Conservation (phyloP, 2,888 invertebrate genomes). For the Andrena chrysosceles region DNA sequence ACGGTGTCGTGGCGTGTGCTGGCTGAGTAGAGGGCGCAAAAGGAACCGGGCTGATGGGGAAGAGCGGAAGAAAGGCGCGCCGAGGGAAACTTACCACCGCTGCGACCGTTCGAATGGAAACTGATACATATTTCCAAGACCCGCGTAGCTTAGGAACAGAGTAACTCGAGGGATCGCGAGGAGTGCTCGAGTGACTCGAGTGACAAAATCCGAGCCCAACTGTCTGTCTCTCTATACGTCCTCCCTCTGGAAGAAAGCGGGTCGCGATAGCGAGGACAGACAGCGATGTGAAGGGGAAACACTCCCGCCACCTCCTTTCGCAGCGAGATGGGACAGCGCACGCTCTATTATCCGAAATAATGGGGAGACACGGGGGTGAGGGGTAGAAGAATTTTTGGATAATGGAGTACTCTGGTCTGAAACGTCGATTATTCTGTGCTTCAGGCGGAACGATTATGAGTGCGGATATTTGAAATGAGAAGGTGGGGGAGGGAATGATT, state of each 20-base stretch:
- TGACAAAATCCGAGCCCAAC: conserved; percentile 60
- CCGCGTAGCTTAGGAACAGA: conserved; percentile 34
- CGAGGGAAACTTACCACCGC: conserved; percentile 40
- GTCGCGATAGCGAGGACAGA: conserved; percentile 1
- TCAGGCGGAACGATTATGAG: too few species aligned
- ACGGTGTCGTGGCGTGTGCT: not conserved
- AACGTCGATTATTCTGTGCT: too few species aligned
- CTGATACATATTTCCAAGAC: conserved; percentile 60
- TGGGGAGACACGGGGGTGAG: too few species aligned
- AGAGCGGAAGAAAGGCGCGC: conserved; percentile 15
- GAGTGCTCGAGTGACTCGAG: conserved; percentile 50
- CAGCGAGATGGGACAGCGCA: too few species aligned
- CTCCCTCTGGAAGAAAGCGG: conserved; percentile 3
- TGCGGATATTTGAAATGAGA: too few species aligned
- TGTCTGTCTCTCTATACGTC: conserved; percentile 17
- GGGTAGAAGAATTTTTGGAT: too few species aligned
- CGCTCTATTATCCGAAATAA: too few species aligned
- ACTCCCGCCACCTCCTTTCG: not conserved
- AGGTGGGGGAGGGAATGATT: too few species aligned
- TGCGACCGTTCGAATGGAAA: conserved; percentile 56
- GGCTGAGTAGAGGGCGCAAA: conserved; percentile 11
- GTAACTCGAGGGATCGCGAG: conserved; percentile 50
- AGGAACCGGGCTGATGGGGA: conserved; percentile 8
- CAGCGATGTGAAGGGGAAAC: conserved; percentile 9
- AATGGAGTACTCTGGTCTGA: too few species aligned